phyloP scores from a whole-genome alignment of 2,113 vertebrate genomes.

The Tylochromis polylepis region DNA sequence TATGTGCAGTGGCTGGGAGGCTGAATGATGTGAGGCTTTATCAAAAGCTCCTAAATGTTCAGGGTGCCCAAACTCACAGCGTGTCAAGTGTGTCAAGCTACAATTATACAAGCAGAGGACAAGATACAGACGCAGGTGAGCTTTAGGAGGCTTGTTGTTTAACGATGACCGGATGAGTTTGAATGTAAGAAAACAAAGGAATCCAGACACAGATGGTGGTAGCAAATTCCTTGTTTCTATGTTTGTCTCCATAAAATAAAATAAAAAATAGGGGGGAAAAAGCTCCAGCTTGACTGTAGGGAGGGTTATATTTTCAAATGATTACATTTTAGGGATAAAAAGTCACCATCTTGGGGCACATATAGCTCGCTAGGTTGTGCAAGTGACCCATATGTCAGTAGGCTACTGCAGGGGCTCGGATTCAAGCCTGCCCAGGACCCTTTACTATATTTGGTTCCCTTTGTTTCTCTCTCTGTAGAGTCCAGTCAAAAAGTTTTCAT shows the following conservation, averaged over 20 bases:
- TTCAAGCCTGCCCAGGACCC: not conserved
- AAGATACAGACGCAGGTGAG: not conserved
- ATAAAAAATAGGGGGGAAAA: no score
- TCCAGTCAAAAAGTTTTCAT: not conserved
- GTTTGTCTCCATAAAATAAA: no score
- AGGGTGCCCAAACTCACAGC: not conserved
- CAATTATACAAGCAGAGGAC: not conserved
- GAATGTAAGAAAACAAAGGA: not conserved
- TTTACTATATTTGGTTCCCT: not conserved
- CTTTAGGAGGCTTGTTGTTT: not conserved
- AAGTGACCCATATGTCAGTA: not conserved
- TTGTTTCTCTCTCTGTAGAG: not conserved
- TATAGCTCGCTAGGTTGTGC: not conserved
- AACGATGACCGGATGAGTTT: not conserved
- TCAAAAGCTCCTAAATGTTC: not conserved
- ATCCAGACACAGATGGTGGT: not conserved
- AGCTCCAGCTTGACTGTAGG: no score
- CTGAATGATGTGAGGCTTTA: not conserved
- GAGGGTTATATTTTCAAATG: no score
- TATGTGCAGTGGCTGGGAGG: not conserved
- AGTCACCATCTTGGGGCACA: not conserved
- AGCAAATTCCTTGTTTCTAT: no score
- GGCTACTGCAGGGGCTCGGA: not conserved
- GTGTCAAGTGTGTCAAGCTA: not conserved
- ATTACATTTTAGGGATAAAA: not conserved